Evolutionary conservation across 2,888 invertebrate species (phyloP), one percentile per base, ranked within the genome.

Genomic region (Proisotoma minuta): DNA sequence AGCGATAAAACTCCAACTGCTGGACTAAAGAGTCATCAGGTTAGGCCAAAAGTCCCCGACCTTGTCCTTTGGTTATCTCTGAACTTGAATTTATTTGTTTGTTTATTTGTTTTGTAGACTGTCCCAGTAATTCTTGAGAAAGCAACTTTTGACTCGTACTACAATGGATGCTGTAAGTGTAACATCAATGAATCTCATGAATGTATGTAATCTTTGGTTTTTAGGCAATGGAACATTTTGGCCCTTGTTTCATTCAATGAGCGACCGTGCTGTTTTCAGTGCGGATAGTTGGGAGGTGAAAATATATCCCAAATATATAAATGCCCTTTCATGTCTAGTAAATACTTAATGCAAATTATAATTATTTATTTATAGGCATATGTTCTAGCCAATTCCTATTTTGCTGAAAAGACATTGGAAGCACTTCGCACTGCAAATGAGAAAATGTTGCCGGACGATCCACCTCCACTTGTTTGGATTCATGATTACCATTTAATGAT

Each of bases 401-500:
- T 93, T 75, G 91, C 92, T 0, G 84, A 85, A 8, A 87, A 87
- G 76, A 89, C 91, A 1, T 82, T 91, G 58, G 80, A 81, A 72
- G 88, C 89, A 0, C 76, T 87, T 23, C 78, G 81, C 10, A 57
- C 39, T 54, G 76, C 82, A 40, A 78, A 88, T 48, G 81, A 82
- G 63, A 78, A 79, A 59, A 78, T 81, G 23, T 75, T 80, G 22
- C 79, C 81, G 18, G 82, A 82, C 54, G 81, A 80, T 54, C 77
- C 77, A 18, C 79, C 85, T 15, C 91, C 93, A 0, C 84, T 95
- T 61, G 86, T 95, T 2, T 95, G 95, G 95, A 85, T 95, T 24
- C 95, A 95, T 76, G 95, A 95, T 77, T 95, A 95, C 77, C 94
- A 95, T 76, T 82, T 95, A 20, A 92, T 94, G 91, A 79, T 93